Evolutionary conservation across 2,888 invertebrate genomes (phyloP).

Genomic region (Leptinotarsa haldemani): DNA sequence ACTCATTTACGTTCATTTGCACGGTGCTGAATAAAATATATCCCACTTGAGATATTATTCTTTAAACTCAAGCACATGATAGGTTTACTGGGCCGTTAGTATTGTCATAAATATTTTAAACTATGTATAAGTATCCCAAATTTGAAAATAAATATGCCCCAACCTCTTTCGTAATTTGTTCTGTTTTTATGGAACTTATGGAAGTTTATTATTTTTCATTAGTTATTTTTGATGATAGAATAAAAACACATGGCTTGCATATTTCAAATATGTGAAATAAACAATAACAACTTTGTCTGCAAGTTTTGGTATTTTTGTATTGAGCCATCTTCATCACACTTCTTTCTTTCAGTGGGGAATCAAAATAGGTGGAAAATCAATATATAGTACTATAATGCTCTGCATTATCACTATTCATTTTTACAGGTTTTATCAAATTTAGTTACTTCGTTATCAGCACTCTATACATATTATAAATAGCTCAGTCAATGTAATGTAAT

Average conservation of each 20-base stretch:
- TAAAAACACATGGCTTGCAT: conserved; percentile 8
- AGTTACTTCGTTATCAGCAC: background rate
- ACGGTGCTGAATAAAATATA: background rate
- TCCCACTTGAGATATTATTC: background rate
- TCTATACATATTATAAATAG: background rate
- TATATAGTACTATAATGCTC: background rate
- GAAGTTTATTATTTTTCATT: conserved; percentile 10
- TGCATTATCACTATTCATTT: background rate
- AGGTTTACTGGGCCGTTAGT: background rate
- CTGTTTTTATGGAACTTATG: conserved; percentile 6
- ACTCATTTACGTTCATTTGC: background rate
- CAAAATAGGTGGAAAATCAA: background rate
- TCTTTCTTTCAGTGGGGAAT: background rate
- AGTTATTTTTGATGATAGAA: conserved; percentile 7
- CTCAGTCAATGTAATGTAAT: background rate
- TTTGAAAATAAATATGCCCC: conserved; percentile 7
- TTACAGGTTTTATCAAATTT: background rate
- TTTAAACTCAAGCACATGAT: background rate
- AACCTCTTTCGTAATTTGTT: background rate
- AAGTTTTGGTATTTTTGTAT: background rate
- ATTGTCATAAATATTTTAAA: conserved; percentile 4
- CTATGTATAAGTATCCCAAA: conserved; percentile 11
- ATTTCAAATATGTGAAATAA: conserved; percentile 6
- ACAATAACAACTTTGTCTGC: background rate
- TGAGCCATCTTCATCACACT: background rate